These are phyloP conservation scores for Camponotus fellah DNA, from an alignment of 2,888 invertebrate genomes.

Conservation along the genomic window DNA sequence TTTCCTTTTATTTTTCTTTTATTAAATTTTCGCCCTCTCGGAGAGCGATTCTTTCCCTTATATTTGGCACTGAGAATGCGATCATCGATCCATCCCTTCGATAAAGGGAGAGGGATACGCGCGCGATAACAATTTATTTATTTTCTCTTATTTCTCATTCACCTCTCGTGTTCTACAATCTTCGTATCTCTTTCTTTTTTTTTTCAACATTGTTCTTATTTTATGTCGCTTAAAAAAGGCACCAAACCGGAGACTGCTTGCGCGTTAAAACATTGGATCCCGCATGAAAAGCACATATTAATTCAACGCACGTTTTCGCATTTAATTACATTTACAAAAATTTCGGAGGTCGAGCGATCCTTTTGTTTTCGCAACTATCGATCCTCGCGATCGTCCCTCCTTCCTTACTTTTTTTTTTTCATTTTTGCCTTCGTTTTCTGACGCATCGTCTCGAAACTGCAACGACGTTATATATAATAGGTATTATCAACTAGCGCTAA, in stretches of 20 bases:
- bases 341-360: constrained; percentile 65
- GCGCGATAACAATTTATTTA: constrained; percentile 59
- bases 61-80: constrained; percentile 85
- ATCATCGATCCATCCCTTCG: constrained; percentile 67
- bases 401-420: constrained; percentile 34
- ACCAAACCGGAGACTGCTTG: constrained; percentile 84
- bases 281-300: constrained; percentile 79
- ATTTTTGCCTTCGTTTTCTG: constrained; percentile 82
- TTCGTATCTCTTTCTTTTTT: constrained; percentile 51
- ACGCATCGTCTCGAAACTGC: constrained; percentile 84
- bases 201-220: constrained; percentile 72
- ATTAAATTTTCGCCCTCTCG: constrained; percentile 22
- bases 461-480: constrained; percentile 83
- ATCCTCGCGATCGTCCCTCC: constrained; percentile 6
- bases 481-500: constrained; percentile 85
- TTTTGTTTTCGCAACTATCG: constrained; percentile 30
- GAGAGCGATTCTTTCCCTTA: constrained; percentile 32
- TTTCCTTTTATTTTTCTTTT: constrained; percentile 55
- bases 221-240: constrained; percentile 83
- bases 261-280: constrained; percentile 79
- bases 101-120: constrained; percentile 47
- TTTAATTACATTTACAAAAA: constrained; percentile 79
- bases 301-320: constrained; percentile 74
- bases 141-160: constrained; percentile 15
- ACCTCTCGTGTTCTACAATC: constrained; percentile 52